phyloP scores from a whole-genome alignment of 2,888 invertebrate genomes.

The Rotaria magnacalcarata region DNA sequence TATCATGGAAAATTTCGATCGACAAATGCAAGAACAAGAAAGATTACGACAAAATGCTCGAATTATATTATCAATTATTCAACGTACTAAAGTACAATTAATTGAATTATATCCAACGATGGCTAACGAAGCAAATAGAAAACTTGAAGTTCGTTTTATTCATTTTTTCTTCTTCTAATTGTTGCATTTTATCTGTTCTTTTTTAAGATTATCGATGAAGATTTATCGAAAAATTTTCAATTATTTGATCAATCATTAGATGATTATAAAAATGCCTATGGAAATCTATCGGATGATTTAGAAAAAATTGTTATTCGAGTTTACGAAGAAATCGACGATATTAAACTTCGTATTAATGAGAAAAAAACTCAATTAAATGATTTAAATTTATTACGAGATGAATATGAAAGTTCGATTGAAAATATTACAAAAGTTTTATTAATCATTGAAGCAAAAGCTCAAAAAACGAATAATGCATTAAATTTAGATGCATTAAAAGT shows the following conservation, averaged over 20 bases:
- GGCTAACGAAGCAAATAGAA: background rate
- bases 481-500: background rate
- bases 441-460: background rate
- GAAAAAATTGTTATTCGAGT: conserved; percentile 2
- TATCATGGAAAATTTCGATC: background rate
- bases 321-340: background rate
- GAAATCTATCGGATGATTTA: conserved; percentile 8
- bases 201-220: background rate
- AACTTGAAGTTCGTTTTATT: background rate
- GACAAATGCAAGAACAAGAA: conserved; percentile 28
- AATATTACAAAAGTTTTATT: background rate
- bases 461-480: background rate
- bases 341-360: conserved; percentile 12
- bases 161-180: background rate
- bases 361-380: background rate
- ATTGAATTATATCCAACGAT: conserved; percentile 4
- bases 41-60: conserved; percentile 27
- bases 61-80: background rate
- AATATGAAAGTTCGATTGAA: background rate
- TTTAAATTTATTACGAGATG: background rate
- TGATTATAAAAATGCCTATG: background rate
- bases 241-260: background rate
- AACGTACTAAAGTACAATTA: conserved; percentile 1
- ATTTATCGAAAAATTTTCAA: background rate
- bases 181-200: background rate